Evolutionary conservation across 2,797 vertebrate genomes (phyloP).

Genomic region (Falco cherrug): DNA sequence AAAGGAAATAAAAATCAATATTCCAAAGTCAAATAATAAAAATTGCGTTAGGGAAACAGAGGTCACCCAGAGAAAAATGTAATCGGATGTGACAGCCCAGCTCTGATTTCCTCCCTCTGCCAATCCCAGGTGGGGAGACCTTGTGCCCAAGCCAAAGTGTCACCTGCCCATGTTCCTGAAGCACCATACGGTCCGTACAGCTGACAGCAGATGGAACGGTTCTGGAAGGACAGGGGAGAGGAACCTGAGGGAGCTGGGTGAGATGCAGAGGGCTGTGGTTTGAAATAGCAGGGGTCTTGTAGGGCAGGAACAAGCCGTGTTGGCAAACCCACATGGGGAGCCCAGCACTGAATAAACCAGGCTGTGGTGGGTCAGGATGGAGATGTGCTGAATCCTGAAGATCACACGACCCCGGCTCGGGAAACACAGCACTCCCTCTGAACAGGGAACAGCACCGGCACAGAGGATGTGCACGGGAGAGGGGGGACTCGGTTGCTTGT

Average conservation of each 20-base stretch:
- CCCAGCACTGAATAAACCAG: not conserved
- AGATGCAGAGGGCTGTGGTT: not conserved
- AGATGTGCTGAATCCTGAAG: not conserved
- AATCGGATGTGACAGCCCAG: constrained; percentile 29
- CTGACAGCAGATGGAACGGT: not conserved
- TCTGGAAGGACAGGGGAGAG: not conserved
- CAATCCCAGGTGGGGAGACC: not conserved
- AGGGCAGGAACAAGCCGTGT: not conserved
- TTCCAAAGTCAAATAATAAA: constrained; percentile 66
- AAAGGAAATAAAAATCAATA: constrained; percentile 65
- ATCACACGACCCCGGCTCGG: not conserved
- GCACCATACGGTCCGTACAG: not conserved
- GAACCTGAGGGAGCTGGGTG: not conserved
- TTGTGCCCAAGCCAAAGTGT: constrained; percentile 29
- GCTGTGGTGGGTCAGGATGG: not conserved
- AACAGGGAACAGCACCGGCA: not conserved
- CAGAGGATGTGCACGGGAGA: fast-evolving
- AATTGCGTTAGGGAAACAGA: constrained; percentile 49
- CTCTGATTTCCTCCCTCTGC: constrained; percentile 5
- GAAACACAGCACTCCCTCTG: not conserved
- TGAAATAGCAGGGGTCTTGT: not conserved
- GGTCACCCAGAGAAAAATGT: constrained; percentile 47
- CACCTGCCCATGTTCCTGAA: not conserved
- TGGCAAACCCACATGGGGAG: not conserved
- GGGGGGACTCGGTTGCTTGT: fast-evolving